Conservation (phyloP, 2,888 invertebrate genomes). For the Lumbricus terrestris region DNA sequence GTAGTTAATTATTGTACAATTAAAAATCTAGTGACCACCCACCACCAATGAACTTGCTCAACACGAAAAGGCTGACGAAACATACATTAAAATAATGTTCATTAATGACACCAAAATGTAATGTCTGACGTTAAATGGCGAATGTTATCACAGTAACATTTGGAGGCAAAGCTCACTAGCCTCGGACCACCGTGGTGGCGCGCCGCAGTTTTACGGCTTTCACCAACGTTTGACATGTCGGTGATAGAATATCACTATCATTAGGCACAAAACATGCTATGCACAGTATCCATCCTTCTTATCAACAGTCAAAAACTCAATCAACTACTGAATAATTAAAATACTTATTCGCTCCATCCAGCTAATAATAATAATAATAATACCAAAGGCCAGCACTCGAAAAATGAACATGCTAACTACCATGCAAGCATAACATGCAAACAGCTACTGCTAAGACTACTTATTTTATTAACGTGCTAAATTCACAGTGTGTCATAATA, state of each 20-base stretch:
- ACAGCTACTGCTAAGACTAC: neutral
- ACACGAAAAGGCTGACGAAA: neutral
- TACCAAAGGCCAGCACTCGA: neutral
- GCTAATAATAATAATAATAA: neutral
- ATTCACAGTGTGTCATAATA: neutral
- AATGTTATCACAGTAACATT: conserved; percentile 3
- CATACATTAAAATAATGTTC: neutral
- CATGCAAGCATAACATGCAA: neutral
- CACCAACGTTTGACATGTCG: neutral
- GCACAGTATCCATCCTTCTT: neutral
- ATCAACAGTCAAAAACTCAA: neutral
- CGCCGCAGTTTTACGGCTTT: neutral
- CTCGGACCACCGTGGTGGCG: neutral
- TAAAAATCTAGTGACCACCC: neutral
- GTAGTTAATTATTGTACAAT: neutral
- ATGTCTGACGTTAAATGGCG: neutral
- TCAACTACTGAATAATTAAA: neutral
- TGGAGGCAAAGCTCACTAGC: neutral
- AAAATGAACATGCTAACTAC: neutral
- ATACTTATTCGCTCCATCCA: neutral
- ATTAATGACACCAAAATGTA: neutral
- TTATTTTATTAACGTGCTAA: neutral
- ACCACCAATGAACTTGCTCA: neutral
- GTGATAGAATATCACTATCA: neutral
- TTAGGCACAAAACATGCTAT: neutral